Conservation (phyloP, 2,113 vertebrate species). For the Paracanthobrama guichenoti region DNA sequence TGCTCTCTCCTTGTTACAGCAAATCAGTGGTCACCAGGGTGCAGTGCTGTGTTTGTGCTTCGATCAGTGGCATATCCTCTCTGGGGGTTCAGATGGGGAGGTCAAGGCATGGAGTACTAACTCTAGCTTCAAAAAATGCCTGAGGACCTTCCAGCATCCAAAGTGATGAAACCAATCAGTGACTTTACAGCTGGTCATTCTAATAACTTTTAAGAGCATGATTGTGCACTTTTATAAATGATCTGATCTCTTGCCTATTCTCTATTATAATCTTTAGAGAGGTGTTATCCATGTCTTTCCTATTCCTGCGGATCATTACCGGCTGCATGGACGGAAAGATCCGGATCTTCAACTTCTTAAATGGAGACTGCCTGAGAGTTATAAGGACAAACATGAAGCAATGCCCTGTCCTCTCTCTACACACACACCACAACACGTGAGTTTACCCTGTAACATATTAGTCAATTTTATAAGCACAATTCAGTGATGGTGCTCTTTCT, state of each 20-base stretch:
- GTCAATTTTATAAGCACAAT: not conserved
- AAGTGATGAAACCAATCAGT: constrained; percentile 69
- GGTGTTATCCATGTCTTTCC: constrained; percentile 79
- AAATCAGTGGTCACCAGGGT: constrained; percentile 76
- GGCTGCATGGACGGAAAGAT: constrained; percentile 89
- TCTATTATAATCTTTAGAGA: constrained; percentile 71
- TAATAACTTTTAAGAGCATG: not conserved
- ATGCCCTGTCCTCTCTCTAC: constrained; percentile 77
- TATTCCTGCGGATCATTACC: constrained; percentile 84
- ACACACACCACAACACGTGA: constrained; percentile 76
- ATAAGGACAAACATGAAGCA: constrained; percentile 72
- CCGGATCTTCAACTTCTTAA: constrained; percentile 85
- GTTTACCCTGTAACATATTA: not conserved
- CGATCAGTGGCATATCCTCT: constrained; percentile 84
- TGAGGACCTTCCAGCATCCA: constrained; percentile 83
- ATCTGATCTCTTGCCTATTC: not conserved
- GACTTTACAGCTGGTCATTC: not conserved
- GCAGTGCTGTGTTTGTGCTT: constrained; percentile 82
- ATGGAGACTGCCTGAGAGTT: constrained; percentile 81
- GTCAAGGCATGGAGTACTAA: constrained; percentile 85
- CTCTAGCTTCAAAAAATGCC: constrained; percentile 71
- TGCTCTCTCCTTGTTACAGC: constrained; percentile 64
- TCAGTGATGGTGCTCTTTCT: not conserved
- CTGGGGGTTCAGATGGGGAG: constrained; percentile 76
- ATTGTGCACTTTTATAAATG: not conserved